Evolutionary conservation across 2,888 invertebrate species (phyloP), one percentile per base, ranked within the genome.

Genomic region (Dasysyrphus albostriatus): DNA sequence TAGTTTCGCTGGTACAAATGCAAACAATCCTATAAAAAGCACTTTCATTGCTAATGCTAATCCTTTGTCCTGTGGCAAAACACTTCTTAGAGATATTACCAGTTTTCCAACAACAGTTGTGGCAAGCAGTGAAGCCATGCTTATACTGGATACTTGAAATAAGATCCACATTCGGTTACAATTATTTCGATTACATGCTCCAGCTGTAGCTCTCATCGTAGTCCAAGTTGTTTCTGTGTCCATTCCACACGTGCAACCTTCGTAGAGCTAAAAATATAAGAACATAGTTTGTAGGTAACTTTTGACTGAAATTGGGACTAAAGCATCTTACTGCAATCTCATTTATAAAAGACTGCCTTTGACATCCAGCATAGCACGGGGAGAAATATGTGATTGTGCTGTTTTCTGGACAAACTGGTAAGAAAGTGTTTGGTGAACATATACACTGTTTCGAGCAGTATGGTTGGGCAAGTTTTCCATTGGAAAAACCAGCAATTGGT

Each of bases 291-390:
- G 61, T 44, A 42, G 16, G 49, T 29, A 49, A 42, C 24, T 24
- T 32, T 7, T 32, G 32, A n/a, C 29, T 29, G 1, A 37, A 19
- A 32, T 47, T 16, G 16, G 0, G 4, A 0, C 14, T n/a, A 12
- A 29, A 10, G 6, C 3, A 44, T 81, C 89, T 89, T 88, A 91
- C 91, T 89, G 89, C 92, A 3, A 93, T 88, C 88, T 92, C 93
- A 82, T 93, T 93, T n/a, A 93, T 91, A n/a, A 90, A 89, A 3
- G 92, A 89, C 61, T 93, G 90, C 4, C 89, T 89, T 7, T 91
- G 91, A 90, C 96, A 96, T 1, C 96, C 96, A 3, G 96, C 96
- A 89, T 95, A 94, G 91, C 96, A 96, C 0, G 96, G 95, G 0
- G 95, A 95, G 90, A 95, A 96, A 90, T 94, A 96, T 0, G 95